Conservation (phyloP, 2,113 vertebrate species). For the Peromyscus leucopus region DNA sequence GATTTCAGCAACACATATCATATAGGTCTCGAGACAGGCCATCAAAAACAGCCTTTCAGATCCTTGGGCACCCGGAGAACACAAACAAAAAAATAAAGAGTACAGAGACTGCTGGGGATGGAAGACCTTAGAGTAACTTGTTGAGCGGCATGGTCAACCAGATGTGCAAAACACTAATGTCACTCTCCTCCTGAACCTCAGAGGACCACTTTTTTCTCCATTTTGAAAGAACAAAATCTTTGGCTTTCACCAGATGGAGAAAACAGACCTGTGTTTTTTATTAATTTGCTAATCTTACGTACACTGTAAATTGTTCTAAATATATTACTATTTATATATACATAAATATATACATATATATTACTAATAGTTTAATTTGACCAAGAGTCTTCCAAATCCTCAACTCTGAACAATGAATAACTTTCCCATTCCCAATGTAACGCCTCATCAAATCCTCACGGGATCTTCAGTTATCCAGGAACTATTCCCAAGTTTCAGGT, state of each 20-base stretch:
- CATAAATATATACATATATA: neutral
- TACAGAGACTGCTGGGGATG: neutral
- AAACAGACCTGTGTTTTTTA: neutral
- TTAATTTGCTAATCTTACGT: constrained; percentile 39
- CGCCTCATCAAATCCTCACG: neutral
- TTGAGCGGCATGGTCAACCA: constrained; percentile 62
- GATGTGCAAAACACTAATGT: constrained; percentile 53
- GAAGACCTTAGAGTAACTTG: neutral
- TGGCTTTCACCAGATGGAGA: neutral
- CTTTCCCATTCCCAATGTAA: neutral
- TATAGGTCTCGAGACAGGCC: neutral
- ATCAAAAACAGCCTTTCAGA: constrained; percentile 1
- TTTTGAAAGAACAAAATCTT: constrained; percentile 51
- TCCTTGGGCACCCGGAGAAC: neutral
- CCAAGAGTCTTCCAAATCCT: neutral
- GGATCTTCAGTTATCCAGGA: neutral
- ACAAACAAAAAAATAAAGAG: neutral
- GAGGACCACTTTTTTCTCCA: neutral
- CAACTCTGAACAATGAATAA: neutral
- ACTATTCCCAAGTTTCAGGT: neutral
- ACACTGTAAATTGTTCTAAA: neutral
- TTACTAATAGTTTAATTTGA: neutral
- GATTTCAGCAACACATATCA: constrained; percentile 8
- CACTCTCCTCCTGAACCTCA: neutral
- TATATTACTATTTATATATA: neutral